Evolutionary conservation across 1,140 invertebrate species (phyloP).

Genomic region (Hylaeus volcanicus): DNA sequence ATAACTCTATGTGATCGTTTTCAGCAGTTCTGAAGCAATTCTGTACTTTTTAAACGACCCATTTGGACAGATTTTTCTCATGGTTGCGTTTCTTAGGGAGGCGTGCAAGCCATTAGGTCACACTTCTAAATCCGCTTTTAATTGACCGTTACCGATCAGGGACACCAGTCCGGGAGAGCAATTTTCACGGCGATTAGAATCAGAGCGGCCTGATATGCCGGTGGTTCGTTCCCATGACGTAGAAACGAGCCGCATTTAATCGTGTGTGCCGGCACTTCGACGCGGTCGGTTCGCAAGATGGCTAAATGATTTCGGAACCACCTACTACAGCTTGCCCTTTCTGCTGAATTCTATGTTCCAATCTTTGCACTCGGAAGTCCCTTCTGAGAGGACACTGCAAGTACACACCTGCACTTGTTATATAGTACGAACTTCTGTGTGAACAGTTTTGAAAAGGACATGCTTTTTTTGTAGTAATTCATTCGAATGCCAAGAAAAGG

Average conservation of each 20-base stretch:
- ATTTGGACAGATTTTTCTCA: slow-evolving; percentile 21
- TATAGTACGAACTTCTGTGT: no score
- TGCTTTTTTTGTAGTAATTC: no score
- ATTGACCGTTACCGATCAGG: slow-evolving; percentile 74
- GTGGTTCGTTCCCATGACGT: slow-evolving; percentile 77
- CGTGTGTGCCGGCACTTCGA: slow-evolving; percentile 74
- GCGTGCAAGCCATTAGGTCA: slow-evolving; percentile 10
- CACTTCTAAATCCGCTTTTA: slow-evolving; percentile 58
- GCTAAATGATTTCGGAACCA: slow-evolving; percentile 78
- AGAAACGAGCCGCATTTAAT: slow-evolving; percentile 76
- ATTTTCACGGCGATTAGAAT: slow-evolving; percentile 80
- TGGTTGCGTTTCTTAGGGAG: not conserved
- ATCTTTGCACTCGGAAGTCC: no score
- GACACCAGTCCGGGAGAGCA: slow-evolving; percentile 61
- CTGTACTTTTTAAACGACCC: no score
- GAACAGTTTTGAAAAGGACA: no score
- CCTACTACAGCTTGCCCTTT: slow-evolving; percentile 43
- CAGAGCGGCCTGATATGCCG: slow-evolving; percentile 63
- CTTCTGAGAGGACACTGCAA: no score
- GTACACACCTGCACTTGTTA: no score
- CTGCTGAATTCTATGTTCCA: slow-evolving; percentile 16
- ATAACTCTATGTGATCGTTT: no score
- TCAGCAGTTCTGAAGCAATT: no score
- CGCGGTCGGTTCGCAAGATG: slow-evolving; percentile 66
- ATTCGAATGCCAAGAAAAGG: no score